Evolutionary conservation across 2,797 vertebrate genomes (phyloP).

Genomic region (Gymnoscopelus braueri): DNA sequence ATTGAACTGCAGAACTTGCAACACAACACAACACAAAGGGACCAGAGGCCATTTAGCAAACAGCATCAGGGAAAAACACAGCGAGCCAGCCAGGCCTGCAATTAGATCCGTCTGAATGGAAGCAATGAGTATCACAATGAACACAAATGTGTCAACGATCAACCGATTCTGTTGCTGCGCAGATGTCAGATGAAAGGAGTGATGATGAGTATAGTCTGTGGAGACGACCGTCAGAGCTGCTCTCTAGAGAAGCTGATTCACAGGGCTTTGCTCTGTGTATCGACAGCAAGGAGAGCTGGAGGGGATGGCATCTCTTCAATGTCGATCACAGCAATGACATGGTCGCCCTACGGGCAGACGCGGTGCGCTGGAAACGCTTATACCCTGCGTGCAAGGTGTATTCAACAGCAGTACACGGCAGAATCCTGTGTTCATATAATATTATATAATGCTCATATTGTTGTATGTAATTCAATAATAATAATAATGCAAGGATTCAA

Average conservation of each 20-base stretch:
- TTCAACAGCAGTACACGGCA: too few species aligned
- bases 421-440: too few species aligned
- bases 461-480: too few species aligned
- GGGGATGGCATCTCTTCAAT: conserved; percentile 40
- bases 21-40: conserved; percentile 9
- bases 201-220: conserved; percentile 33
- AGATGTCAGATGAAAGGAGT: conserved; percentile 24
- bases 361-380: neutral
- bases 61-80: neutral
- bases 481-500: too few species aligned
- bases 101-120: neutral
- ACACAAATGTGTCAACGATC: neutral
- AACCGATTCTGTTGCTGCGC: conserved; percentile 17
- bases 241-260: conserved; percentile 63
- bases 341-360: conserved; percentile 22
- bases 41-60: conserved; percentile 35
- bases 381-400: too few species aligned
- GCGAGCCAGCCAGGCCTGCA: neutral
- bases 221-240: conserved; percentile 31
- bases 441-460: too few species aligned
- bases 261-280: conserved; percentile 34
- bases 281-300: conserved; percentile 45
- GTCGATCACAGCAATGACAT: conserved; percentile 55
- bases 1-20: neutral
- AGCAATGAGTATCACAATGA: neutral